A percentile compares a stretch with the other conserved stretches of the same genome.
phyloP scores from a whole-genome alignment of 2,113 vertebrate species.

The Indri indri region DNA sequence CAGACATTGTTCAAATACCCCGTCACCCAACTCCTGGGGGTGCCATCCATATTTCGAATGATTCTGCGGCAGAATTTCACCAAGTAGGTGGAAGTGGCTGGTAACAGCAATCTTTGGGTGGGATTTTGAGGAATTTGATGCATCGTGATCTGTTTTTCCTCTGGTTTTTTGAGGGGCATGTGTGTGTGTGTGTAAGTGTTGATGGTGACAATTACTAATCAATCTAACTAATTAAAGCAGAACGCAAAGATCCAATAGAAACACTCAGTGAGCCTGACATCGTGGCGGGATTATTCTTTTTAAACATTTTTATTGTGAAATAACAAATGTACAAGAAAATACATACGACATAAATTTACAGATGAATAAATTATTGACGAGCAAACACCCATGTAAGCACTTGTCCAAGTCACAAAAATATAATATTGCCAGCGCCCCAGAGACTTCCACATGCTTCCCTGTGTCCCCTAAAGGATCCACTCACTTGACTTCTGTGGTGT shows the following conservation, averaged over 20 bases:
- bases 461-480: background rate
- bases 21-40: constrained; percentile 78
- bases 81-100: constrained; percentile 79
- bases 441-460: background rate
- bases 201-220: background rate
- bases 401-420: background rate
- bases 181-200: background rate
- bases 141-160: background rate
- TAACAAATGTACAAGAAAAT: background rate
- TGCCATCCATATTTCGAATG: constrained; percentile 86
- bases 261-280: background rate
- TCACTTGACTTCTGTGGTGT: background rate
- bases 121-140: background rate
- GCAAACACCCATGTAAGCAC: background rate
- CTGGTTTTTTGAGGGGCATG: background rate
- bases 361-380: background rate
- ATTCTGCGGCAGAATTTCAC: constrained; percentile 83
- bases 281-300: background rate
- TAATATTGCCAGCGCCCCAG: background rate
- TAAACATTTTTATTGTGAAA: background rate
- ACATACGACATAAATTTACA: background rate
- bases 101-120: background rate
- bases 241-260: background rate
- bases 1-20: constrained; percentile 88
- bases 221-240: background rate